Evolutionary conservation across 2,113 vertebrate species (phyloP).

Genomic region (Plecotus auritus): DNA sequence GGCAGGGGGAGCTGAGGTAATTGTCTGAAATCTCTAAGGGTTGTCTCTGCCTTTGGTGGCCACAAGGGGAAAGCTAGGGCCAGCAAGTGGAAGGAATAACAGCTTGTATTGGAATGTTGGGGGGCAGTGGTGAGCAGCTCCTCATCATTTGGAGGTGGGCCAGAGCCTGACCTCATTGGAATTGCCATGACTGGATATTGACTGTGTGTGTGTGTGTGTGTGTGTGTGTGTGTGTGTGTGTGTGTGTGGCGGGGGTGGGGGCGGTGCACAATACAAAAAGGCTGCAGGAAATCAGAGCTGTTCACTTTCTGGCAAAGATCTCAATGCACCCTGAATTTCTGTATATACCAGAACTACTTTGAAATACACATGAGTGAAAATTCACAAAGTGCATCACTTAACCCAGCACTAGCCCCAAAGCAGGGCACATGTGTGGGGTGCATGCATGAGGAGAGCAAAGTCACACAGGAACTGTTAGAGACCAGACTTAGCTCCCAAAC

Average conservation of each 20-base stretch:
- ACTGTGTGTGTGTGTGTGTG: neutral
- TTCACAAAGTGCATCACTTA: neutral
- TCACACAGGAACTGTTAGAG: neutral
- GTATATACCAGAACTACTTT: neutral
- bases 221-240: neutral
- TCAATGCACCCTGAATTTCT: neutral
- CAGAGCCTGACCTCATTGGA: constrained; percentile 31
- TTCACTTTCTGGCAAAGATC: neutral
- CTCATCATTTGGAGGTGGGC: neutral
- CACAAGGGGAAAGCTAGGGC: neutral
- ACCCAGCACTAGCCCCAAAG: neutral
- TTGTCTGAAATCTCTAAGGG: neutral
- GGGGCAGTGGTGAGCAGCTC: neutral
- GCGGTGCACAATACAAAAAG: neutral
- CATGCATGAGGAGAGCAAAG: neutral
- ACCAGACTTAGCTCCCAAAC: neutral
- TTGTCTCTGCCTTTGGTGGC: neutral
- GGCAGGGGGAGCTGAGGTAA: neutral
- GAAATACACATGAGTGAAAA: neutral
- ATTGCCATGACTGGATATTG: neutral
- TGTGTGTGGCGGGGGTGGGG: too few relatives aligned
- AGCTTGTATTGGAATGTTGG: neutral
- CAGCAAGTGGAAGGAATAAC: neutral
- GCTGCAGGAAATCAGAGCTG: neutral
- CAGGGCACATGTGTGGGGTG: neutral